Evolutionary conservation across 2,888 invertebrate genomes (phyloP).

Genomic region (Euzetes globulus): DNA sequence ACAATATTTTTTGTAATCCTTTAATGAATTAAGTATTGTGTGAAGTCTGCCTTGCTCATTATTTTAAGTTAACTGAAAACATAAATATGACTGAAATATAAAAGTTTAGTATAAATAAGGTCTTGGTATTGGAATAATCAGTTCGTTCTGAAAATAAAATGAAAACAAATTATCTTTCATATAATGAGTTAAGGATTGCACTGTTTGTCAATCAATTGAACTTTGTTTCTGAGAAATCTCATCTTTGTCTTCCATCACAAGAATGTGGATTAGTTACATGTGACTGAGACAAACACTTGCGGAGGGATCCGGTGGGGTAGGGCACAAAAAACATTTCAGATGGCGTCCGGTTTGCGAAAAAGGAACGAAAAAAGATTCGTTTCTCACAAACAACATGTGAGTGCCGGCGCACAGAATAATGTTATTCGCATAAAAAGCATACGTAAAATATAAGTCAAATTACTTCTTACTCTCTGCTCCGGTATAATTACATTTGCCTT

Average conservation of each 20-base stretch:
- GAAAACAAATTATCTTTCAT: neutral
- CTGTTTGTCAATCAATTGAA: neutral
- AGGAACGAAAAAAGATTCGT: neutral
- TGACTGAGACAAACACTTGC: neutral
- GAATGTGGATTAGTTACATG: neutral
- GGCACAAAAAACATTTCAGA: neutral
- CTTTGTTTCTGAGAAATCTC: neutral
- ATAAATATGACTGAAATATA: no score
- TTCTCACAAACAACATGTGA: neutral
- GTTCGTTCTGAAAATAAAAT: no score
- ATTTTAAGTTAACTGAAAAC: no score
- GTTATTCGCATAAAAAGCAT: neutral
- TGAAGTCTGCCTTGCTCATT: no score
- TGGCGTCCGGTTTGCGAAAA: neutral
- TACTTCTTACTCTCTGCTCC: slow-evolving; percentile 17
- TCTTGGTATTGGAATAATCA: no score
- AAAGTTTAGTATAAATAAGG: no score
- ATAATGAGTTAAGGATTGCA: neutral
- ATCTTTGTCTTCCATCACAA: neutral
- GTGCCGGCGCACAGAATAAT: neutral
- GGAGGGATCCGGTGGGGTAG: neutral
- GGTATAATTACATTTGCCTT: slow-evolving; percentile 14
- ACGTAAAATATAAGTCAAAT: neutral
- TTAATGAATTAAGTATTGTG: no score
- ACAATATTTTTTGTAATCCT: no score